Percentiles rank a stretch among this genome's conserved stretches.
Conservation (phyloP, 2,797 vertebrate species). For the Forpus xanthops region DNA sequence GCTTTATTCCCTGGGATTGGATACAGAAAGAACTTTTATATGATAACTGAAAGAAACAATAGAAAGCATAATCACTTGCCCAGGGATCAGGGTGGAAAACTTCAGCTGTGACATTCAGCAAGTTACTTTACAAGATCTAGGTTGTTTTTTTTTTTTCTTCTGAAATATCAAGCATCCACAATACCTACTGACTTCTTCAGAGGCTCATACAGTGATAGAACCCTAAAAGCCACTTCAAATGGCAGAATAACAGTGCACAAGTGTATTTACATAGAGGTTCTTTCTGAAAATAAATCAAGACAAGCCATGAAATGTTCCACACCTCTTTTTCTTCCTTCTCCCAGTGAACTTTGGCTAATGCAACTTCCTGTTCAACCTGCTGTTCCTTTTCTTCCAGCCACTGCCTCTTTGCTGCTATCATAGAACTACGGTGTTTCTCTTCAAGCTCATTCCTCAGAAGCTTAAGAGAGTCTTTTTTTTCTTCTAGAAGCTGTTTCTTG, state of each 20-base stretch:
- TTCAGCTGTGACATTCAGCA: not conserved
- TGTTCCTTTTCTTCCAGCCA: slow-evolving; percentile 83
- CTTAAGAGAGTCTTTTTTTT: slow-evolving; percentile 74
- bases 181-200: not conserved
- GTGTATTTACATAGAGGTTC: not conserved
- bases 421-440: slow-evolving; percentile 73
- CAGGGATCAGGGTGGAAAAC: not conserved
- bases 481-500: slow-evolving; percentile 72
- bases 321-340: slow-evolving; percentile 82
- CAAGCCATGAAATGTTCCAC: not conserved
- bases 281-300: not conserved
- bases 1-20: not conserved
- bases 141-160: not conserved
- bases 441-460: slow-evolving; percentile 79
- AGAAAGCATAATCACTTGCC: not conserved
- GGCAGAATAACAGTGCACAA: not conserved
- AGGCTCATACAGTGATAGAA: not conserved
- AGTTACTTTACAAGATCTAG: not conserved
- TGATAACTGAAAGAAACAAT: not conserved
- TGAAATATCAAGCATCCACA: not conserved
- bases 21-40: not conserved
- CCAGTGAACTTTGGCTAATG: slow-evolving; percentile 74
- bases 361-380: slow-evolving; percentile 74
- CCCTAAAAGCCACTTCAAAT: not conserved
- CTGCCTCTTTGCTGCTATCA: slow-evolving; percentile 74